Conservation (phyloP, 2,797 vertebrate species). For the Sciurus vulgaris region DNA sequence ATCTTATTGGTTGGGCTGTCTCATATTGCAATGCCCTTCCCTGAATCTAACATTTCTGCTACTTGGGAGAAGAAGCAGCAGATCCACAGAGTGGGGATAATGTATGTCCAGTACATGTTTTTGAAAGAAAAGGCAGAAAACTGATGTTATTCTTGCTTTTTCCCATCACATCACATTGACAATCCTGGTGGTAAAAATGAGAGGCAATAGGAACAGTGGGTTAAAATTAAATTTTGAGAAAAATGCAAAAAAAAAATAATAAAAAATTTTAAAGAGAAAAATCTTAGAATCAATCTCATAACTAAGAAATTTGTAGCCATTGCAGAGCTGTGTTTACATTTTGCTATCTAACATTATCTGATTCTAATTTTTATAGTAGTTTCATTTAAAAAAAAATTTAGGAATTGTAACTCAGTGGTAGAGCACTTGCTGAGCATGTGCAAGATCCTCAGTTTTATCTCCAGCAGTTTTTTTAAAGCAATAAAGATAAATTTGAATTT, state of each 20-base stretch:
- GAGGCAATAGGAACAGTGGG: not conserved
- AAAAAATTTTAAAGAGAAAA: not conserved
- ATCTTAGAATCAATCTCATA: not conserved
- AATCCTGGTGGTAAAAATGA: not conserved
- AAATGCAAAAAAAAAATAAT: not conserved
- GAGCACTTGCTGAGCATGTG: not conserved
- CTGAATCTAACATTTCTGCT: not conserved
- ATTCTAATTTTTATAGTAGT: not conserved
- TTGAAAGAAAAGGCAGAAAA: constrained; percentile 31
- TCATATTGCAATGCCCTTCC: not conserved
- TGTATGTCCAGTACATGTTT: not conserved
- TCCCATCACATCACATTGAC: not conserved
- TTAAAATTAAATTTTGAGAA: constrained; percentile 46
- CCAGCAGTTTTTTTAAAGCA: too few species aligned
- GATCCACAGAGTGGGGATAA: not conserved
- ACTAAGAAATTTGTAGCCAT: not conserved
- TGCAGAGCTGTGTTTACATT: not conserved
- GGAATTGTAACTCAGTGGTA: not conserved
- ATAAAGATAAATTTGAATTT: constrained; percentile 3
- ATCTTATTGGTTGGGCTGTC: not conserved
- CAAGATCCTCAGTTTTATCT: not conserved
- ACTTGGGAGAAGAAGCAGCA: not conserved
- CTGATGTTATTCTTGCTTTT: not conserved
- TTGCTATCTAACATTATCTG: constrained; percentile 3
- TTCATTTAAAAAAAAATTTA: not conserved